phyloP scores from a whole-genome alignment of 2,797 vertebrate species.

The Emys orbicularis region DNA sequence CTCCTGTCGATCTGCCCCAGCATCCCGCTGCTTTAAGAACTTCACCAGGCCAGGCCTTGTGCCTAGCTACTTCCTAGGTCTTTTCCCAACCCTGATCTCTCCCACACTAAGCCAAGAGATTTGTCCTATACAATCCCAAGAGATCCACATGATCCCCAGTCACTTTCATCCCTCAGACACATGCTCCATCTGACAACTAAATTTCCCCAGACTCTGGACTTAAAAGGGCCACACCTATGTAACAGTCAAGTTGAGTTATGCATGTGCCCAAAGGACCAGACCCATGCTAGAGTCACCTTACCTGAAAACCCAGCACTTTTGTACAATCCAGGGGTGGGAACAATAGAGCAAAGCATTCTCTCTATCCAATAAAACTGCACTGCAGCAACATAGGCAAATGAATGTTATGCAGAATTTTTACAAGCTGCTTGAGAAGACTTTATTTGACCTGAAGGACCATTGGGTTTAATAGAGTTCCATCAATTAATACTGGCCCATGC shows the following conservation, averaged over 20 bases:
- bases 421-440: background rate
- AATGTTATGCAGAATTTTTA: background rate
- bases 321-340: background rate
- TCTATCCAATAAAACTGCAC: background rate
- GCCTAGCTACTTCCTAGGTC: background rate
- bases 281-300: background rate
- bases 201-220: background rate
- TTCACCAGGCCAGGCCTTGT: background rate
- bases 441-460: conserved; percentile 26
- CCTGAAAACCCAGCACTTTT: background rate
- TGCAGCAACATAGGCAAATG: background rate
- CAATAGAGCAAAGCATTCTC: background rate
- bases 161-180: background rate
- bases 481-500: conserved; percentile 30
- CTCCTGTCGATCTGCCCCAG: background rate
- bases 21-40: background rate
- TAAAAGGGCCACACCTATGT: background rate
- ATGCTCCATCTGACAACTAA: background rate
- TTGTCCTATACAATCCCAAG: background rate
- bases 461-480: background rate
- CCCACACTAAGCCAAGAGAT: background rate
- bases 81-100: background rate
- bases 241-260: background rate
- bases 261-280: background rate
- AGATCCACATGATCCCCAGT: background rate